Conservation (phyloP, 2,888 invertebrate species). For the Cremastinae sp. region DNA sequence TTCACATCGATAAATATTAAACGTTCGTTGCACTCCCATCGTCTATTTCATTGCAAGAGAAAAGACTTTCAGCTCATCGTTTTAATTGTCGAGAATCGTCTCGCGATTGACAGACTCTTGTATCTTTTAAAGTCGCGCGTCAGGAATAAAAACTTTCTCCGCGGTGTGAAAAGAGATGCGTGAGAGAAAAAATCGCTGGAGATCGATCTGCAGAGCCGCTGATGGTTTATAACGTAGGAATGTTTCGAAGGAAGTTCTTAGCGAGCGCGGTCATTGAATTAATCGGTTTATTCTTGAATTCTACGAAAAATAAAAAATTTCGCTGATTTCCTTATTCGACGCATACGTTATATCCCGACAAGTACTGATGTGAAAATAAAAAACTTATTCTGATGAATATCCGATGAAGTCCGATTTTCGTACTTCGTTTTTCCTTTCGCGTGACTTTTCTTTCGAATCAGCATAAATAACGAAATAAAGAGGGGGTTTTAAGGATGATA, state of each 20-base stretch:
- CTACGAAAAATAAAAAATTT: not conserved
- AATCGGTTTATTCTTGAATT: conserved; percentile 25
- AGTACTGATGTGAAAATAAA: too few relatives aligned
- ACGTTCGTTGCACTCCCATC: conserved; percentile 10
- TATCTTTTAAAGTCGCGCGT: too few relatives aligned
- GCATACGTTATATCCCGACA: too few relatives aligned
- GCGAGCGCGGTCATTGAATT: conserved; percentile 3
- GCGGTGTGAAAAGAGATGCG: not conserved
- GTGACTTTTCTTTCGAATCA: too few relatives aligned
- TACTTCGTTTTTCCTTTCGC: too few relatives aligned
- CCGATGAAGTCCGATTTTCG: conserved; percentile 1
- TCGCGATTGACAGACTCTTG: conserved; percentile 1
- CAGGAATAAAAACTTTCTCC: conserved; percentile 29
- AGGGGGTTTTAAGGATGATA: not conserved
- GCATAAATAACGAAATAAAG: not conserved
- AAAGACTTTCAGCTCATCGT: not conserved
- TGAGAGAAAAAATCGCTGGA: conserved; percentile 2
- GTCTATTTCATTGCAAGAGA: conserved; percentile 9
- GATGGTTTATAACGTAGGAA: conserved; percentile 12
- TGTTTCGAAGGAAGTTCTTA: conserved; percentile 18
- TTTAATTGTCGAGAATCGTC: not conserved
- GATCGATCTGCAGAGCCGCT: conserved; percentile 17
- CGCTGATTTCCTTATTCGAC: conserved; percentile 8
- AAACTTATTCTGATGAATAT: too few relatives aligned
- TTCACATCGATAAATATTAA: conserved; percentile 40